phyloP scores from a whole-genome alignment of 2,888 invertebrate species.

The Pyrochroa serraticornis region DNA sequence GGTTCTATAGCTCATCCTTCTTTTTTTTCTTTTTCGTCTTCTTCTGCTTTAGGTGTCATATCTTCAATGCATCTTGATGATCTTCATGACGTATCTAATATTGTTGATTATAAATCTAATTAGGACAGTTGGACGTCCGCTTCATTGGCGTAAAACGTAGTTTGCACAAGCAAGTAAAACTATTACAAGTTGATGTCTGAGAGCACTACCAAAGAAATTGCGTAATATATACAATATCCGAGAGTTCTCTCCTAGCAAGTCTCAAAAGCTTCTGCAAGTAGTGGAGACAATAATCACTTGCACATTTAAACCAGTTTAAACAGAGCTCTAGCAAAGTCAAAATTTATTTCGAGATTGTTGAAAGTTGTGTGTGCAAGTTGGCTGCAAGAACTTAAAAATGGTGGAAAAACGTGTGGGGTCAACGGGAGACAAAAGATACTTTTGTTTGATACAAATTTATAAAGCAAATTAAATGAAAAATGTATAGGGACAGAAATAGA shows the following conservation, averaged over 20 bases:
- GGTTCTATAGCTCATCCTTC: too few relatives aligned
- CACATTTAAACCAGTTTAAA: too few relatives aligned
- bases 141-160: neutral
- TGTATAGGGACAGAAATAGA: constrained; percentile 11
- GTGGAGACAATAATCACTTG: too few relatives aligned
- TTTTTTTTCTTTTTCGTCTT: too few relatives aligned
- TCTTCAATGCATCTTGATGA: too few relatives aligned
- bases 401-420: constrained; percentile 16
- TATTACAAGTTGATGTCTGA: constrained; percentile 10
- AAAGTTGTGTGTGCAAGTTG: too few relatives aligned
- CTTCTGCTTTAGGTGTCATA: too few relatives aligned
- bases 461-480: constrained; percentile 19
- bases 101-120: too few relatives aligned
- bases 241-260: neutral
- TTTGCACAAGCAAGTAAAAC: constrained; percentile 10
- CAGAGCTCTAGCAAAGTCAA: too few relatives aligned
- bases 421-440: constrained; percentile 12
- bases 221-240: neutral
- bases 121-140: too few relatives aligned
- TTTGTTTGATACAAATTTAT: constrained; percentile 13
- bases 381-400: constrained; percentile 1
- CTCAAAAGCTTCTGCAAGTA: too few relatives aligned
- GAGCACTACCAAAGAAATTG: constrained; percentile 3
- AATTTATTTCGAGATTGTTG: neutral
- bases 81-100: too few relatives aligned